Conservation (phyloP, 2,113 vertebrate species). For the Nipponia nippon region DNA sequence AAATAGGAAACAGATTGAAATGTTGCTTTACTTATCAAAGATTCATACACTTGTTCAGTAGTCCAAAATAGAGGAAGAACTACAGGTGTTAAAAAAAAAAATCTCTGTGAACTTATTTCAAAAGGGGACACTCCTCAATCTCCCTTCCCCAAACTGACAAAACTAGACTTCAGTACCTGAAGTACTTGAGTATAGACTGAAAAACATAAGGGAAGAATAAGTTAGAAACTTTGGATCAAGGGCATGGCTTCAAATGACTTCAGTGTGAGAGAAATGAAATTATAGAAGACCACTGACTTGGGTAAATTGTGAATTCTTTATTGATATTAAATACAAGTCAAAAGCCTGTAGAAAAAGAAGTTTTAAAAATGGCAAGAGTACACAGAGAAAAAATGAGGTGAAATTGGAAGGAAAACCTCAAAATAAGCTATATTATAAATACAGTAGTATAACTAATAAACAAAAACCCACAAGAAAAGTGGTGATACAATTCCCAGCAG, state of each 20-base stretch:
- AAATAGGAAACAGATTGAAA: background rate
- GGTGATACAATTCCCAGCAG: background rate
- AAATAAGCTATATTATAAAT: background rate
- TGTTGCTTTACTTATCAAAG: background rate
- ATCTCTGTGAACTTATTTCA: background rate
- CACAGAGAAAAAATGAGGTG: background rate
- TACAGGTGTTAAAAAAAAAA: background rate
- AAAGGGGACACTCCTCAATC: background rate
- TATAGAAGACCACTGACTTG: background rate
- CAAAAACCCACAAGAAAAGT: background rate
- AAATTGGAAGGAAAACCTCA: background rate
- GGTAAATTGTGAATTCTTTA: background rate
- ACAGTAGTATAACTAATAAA: background rate
- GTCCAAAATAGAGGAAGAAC: background rate
- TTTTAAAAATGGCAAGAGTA: background rate
- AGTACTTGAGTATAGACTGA: background rate
- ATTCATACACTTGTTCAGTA: background rate
- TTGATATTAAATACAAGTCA: background rate
- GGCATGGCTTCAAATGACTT: background rate
- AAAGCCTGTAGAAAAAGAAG: background rate
- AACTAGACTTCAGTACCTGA: background rate
- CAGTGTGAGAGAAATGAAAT: background rate
- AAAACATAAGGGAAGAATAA: background rate
- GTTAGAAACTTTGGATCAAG: background rate
- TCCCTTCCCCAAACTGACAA: background rate